Evolutionary conservation across 2,113 vertebrate species (phyloP), one percentile per base, ranked within the genome.

Genomic region (Campylomormyrus numenius): DNA sequence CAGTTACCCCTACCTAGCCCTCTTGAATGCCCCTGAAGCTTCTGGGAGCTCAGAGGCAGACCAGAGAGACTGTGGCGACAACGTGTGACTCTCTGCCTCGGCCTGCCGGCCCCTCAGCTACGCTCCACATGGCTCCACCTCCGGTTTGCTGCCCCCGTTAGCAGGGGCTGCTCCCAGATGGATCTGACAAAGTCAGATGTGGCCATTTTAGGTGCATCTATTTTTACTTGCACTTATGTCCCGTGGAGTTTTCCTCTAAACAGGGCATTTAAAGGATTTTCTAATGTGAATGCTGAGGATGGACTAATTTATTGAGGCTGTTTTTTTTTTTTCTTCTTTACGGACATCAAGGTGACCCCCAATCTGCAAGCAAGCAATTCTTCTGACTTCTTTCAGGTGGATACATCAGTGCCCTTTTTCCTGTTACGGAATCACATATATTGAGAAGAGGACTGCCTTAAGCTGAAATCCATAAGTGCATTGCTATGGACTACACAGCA

Each of bases 261-360:
- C 87, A 62, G 87, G 87, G 27, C 87, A 66, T 45, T 88, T 88
- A 88, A 88, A 88, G 87, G 87, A 62, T 62, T 88, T 88, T 66
- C 50, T 53, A 87, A 49, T 27, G 83, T 49, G 84, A 86, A 86
- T 86, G 84, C 84, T 86, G 84, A 86, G 45, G n/a, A 50, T 48
- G 84, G 50, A 87, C n/a, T 56, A 31, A 52, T 87, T 87, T 53
- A 53, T 52, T 35, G 27, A 35, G 50, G 49, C 15, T 87, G 45
- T 53, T 56, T 53, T 87, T 31, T 87, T 10, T 2, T 66, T 19
- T 35, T 87, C 0, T 1, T 53, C 27, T 74, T 74, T 46, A 48
- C 42, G 31, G 56, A 39, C 62, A 88, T 88, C 56, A 88, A 88
- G 88, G 88, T 88, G 88, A 70, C 88, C 45, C 39, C 9, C 3